Base-by-base conservation (phyloP, 2,797 vertebrate genomes). In the Rhinatrema bivittatum region DNA sequence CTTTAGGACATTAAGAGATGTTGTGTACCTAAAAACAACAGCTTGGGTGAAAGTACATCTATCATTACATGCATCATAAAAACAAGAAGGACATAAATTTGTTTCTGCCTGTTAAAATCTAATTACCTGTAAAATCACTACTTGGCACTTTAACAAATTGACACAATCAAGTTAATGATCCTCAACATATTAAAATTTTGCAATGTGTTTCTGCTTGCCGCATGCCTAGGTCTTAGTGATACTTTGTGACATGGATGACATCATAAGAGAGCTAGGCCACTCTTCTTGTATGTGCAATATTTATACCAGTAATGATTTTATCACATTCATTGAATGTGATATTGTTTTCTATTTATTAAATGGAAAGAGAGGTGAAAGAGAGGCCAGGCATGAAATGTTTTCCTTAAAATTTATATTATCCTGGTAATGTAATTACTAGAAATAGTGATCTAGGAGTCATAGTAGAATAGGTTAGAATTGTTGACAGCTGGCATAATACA, bases 91-190 rank as follows among this genome's bases (percentile, higher is more conserved):
- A 61, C 53, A 68, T 68, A 60, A 72, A 78, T 78, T 71, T 45
- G 40, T 73, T 78, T 70, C 72, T 77, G 51, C 53, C 67, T 44
- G 61, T 72, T 81, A 62, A 78, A 68, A 45, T 77, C 62, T 76
- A 81, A 82, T 82, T 79, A 78, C 69, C 76, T 81, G 68, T 77
- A 74, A 76, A 82, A 81, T 76, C 72, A 71, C 73, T 78, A 79
- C 54, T 62, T 83, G 70, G 62, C 69, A 61, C 50, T 70, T 74
- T 67, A 74, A 74, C 56, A 76, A 79, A 77, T 70, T 65, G 59
- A 71, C 60, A 72, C 62, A 62, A 57, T 71, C 60, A 64, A 54
- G 44, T 65, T 70, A 77, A 76, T 73, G 73, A 74, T 55, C 61
- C 65, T 53, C 36, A 43, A 42, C 65, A 32, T 55, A 68, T 62